Percentiles rank a stretch among this genome's conserved stretches.
These are phyloP conservation scores for Pangasius larnaudii DNA, from an alignment of 2,797 vertebrate species.

Conservation along the genomic window DNA sequence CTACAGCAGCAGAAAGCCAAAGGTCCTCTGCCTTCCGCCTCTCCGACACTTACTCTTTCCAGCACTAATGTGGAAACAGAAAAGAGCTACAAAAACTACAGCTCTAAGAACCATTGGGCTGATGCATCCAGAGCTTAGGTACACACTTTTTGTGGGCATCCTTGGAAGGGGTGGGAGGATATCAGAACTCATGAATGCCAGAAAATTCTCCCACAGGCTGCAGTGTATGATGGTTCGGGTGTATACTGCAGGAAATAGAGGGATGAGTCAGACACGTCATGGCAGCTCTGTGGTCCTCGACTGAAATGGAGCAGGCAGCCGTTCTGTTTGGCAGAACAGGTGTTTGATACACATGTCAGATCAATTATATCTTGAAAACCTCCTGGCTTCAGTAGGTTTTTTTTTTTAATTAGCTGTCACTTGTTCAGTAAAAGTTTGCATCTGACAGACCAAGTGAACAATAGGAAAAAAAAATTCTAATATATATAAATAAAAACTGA, in stretches of 20 bases:
- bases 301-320: slow-evolving; percentile 52
- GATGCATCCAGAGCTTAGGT: background rate
- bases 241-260: slow-evolving; percentile 15
- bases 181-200: background rate
- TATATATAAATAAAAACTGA: background rate
- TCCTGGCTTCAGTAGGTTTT: background rate
- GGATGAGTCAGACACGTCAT: slow-evolving; percentile 29
- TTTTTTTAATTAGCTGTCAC: slow-evolving; percentile 32
- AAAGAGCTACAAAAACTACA: background rate
- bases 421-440: slow-evolving; percentile 18
- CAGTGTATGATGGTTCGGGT: background rate
- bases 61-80: slow-evolving; percentile 37
- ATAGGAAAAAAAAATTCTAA: background rate
- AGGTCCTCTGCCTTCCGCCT: slow-evolving; percentile 25
- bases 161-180: slow-evolving; percentile 10
- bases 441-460: background rate
- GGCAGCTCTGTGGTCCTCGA: slow-evolving; percentile 26
- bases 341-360: slow-evolving; percentile 59
- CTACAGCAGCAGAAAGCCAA: slow-evolving; percentile 37
- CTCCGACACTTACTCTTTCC: slow-evolving; percentile 4
- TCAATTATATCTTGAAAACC: slow-evolving; percentile 50
- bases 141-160: background rate
- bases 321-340: slow-evolving; percentile 57
- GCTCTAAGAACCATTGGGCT: background rate
- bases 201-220: background rate